A percentile compares a stretch with the other conserved stretches of the same genome.
phyloP scores from a whole-genome alignment of 2,888 invertebrate species.

The Frankliniella intonsa region DNA sequence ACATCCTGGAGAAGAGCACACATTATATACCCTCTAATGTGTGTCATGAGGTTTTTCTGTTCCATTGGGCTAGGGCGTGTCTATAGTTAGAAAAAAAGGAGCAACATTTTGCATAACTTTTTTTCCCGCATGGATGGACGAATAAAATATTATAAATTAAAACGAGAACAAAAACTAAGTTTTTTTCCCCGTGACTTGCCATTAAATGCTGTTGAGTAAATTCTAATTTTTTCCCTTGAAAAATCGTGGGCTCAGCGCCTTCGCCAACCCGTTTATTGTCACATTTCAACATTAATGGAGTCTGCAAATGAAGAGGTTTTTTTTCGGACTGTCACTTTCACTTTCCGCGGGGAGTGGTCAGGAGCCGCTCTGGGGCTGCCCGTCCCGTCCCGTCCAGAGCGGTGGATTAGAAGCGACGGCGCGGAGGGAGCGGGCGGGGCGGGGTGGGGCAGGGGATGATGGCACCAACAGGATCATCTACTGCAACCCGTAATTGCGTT shows the following conservation, averaged over 20 bases:
- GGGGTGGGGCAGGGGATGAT: not conserved
- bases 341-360: not conserved
- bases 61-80: too few relatives aligned
- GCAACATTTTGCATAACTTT: too few relatives aligned
- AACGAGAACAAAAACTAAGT: too few relatives aligned
- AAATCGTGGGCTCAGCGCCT: too few relatives aligned
- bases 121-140: too few relatives aligned
- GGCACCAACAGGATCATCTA: slow-evolving; percentile 22
- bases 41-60: slow-evolving; percentile 1
- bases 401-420: not conserved
- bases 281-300: too few relatives aligned
- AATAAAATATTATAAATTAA: too few relatives aligned
- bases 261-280: too few relatives aligned
- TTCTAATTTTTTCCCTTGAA: too few relatives aligned
- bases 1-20: not conserved
- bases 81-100: too few relatives aligned
- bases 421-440: not conserved
- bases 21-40: slow-evolving; percentile 14
- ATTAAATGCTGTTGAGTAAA: too few relatives aligned
- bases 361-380: not conserved
- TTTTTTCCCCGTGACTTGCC: too few relatives aligned
- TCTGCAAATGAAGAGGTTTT: not conserved
- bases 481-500: slow-evolving; percentile 16
- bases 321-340: not conserved
- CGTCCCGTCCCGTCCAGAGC: not conserved